Evolutionary conservation across 2,797 vertebrate species (phyloP).

Genomic region (Betta splendens): DNA sequence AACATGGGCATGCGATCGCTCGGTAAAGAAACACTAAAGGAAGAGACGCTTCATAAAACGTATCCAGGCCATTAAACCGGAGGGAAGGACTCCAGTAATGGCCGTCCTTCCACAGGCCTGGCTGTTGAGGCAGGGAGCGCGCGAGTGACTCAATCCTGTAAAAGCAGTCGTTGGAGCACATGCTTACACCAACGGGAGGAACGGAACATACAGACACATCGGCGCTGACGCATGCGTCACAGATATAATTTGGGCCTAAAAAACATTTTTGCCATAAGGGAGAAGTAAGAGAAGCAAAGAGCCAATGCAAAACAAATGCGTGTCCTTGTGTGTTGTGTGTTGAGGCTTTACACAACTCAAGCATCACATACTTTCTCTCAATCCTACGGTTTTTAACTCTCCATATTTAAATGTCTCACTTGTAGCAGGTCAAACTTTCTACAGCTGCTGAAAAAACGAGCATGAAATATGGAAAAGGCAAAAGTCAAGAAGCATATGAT

Average conservation of each 20-base stretch:
- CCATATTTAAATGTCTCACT: constrained; percentile 37
- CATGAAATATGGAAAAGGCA: constrained; percentile 56
- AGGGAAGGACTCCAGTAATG: constrained; percentile 48
- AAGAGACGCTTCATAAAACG: constrained; percentile 66
- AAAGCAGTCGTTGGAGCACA: constrained; percentile 22
- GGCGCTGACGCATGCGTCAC: background rate
- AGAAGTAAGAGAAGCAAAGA: constrained; percentile 13
- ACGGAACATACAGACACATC: constrained; percentile 9
- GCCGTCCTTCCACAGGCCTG: constrained; percentile 53
- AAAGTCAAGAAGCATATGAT: constrained; percentile 55
- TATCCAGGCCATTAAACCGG: constrained; percentile 61
- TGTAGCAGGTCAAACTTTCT: constrained; percentile 31
- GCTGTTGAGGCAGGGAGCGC: constrained; percentile 35
- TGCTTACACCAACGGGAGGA: constrained; percentile 27
- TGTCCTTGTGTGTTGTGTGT: constrained; percentile 10
- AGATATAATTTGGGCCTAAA: constrained; percentile 29
- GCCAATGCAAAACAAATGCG: constrained; percentile 35
- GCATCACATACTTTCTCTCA: constrained; percentile 58
- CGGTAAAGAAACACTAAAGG: constrained; percentile 35
- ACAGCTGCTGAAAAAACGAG: constrained; percentile 26
- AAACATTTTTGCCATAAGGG: constrained; percentile 8
- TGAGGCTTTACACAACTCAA: constrained; percentile 18
- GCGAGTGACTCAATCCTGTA: constrained; percentile 43
- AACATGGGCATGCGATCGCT: constrained; percentile 43
- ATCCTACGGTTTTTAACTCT: constrained; percentile 33